These are phyloP conservation scores for Ispidina picta DNA, from an alignment of 2,797 vertebrate genomes.

Conservation along the genomic window DNA sequence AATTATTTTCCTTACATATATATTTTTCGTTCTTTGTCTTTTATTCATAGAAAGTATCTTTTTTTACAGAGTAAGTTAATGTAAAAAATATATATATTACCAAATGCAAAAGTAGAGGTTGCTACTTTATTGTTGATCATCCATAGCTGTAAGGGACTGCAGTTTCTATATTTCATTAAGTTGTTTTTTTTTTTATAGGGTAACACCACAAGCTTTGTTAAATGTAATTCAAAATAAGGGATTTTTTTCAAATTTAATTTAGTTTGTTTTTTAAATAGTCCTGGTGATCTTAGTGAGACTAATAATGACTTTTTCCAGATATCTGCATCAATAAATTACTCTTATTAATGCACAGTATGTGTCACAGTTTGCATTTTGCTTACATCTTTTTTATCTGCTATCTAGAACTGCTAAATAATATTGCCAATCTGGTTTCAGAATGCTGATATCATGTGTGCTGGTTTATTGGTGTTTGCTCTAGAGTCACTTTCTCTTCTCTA, in stretches of 20 bases:
- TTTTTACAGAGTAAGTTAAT: background rate
- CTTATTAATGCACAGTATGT: conserved; percentile 7
- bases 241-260: background rate
- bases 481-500: background rate
- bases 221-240: background rate
- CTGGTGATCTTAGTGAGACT: background rate
- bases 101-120: background rate
- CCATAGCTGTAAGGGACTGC: background rate
- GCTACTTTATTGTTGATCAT: background rate
- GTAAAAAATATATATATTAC: background rate
- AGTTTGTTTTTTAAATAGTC: background rate
- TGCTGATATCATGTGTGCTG: conserved; percentile 35
- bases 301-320: background rate
- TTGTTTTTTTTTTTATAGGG: background rate
- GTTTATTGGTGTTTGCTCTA: conserved; percentile 25
- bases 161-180: background rate
- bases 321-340: background rate
- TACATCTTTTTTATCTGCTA: conserved; percentile 45
- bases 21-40: background rate
- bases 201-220: background rate
- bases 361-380: conserved; percentile 38
- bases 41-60: background rate
- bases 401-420: conserved; percentile 40
- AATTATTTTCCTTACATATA: background rate
- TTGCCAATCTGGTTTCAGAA: conserved; percentile 45